These are phyloP conservation scores for Corbicula japonica DNA, from an alignment of 2,888 invertebrate species.

Conservation along the genomic window DNA sequence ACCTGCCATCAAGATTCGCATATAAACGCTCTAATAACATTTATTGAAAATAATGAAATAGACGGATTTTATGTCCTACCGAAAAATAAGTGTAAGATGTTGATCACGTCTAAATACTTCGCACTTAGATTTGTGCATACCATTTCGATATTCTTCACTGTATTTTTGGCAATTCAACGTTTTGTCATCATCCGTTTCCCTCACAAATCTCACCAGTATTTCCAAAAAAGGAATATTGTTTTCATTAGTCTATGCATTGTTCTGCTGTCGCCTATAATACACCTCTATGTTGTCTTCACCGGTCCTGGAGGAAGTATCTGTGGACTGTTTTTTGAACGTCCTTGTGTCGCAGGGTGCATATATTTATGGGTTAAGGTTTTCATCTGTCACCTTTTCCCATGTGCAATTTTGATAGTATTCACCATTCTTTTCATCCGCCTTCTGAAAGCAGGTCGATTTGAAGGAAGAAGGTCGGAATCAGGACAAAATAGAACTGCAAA, in stretches of 20 bases:
- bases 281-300: constrained; percentile 40
- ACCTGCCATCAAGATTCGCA: too few relatives aligned
- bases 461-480: constrained; percentile 41
- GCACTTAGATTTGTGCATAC: constrained; percentile 59
- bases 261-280: constrained; percentile 39
- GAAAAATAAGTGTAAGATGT: constrained; percentile 43
- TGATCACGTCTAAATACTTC: constrained; percentile 40
- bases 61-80: constrained; percentile 25
- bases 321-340: too few relatives aligned
- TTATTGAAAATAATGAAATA: too few relatives aligned
- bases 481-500: constrained; percentile 24
- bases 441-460: constrained; percentile 26
- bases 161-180: constrained; percentile 61
- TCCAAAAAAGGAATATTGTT: constrained; percentile 26
- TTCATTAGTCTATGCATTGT: constrained; percentile 30
- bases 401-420: constrained; percentile 44
- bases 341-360: constrained; percentile 30
- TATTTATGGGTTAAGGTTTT: constrained; percentile 46
- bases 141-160: constrained; percentile 67
- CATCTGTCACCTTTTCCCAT: constrained; percentile 56
- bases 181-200: constrained; percentile 58
- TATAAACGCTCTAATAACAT: too few relatives aligned
- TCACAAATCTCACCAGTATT: constrained; percentile 35
- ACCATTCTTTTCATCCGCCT: constrained; percentile 50
- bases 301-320: too few relatives aligned